Conservation (phyloP, 2,888 invertebrate species). For the Bursaphelenchus okinawaensis region DNA sequence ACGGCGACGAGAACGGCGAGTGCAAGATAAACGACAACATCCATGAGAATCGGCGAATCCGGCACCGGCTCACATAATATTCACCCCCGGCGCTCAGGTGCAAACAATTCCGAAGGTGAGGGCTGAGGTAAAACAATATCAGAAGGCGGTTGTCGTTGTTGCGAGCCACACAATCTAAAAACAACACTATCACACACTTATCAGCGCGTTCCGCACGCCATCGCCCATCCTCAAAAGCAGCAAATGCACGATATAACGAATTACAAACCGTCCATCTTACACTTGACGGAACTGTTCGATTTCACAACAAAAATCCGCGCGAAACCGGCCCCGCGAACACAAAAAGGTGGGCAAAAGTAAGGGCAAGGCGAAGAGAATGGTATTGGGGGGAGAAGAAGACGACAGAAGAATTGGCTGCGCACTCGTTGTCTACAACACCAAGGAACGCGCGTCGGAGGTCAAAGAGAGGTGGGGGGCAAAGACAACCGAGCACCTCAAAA, state of each 20-base stretch:
- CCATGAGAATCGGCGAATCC: slow-evolving; percentile 61
- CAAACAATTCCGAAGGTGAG: too few relatives aligned
- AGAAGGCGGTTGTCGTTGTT: too few relatives aligned
- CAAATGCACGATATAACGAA: too few relatives aligned
- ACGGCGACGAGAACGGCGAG: slow-evolving; percentile 68
- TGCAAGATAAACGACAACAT: slow-evolving; percentile 68
- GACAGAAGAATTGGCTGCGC: slow-evolving; percentile 1
- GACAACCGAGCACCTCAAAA: neutral
- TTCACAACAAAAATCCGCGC: slow-evolving; percentile 3
- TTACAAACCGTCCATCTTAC: neutral
- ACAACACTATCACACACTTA: too few relatives aligned
- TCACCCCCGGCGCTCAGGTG: too few relatives aligned
- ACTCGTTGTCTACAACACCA: slow-evolving; percentile 1
- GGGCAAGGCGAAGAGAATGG: neutral
- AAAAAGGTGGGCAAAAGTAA: slow-evolving; percentile 6
- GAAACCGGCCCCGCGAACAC: neutral
- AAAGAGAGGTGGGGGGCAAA: neutral
- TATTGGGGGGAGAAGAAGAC: neutral
- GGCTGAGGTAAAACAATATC: too few relatives aligned
- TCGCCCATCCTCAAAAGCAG: too few relatives aligned
- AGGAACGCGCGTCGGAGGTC: slow-evolving; percentile 4
- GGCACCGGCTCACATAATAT: neutral
- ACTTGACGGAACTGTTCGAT: neutral
- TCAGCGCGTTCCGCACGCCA: too few relatives aligned
- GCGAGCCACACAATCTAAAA: too few relatives aligned